These are phyloP conservation scores for Idris sp. DNA, from an alignment of 1,140 invertebrate species.

Conservation along the genomic window DNA sequence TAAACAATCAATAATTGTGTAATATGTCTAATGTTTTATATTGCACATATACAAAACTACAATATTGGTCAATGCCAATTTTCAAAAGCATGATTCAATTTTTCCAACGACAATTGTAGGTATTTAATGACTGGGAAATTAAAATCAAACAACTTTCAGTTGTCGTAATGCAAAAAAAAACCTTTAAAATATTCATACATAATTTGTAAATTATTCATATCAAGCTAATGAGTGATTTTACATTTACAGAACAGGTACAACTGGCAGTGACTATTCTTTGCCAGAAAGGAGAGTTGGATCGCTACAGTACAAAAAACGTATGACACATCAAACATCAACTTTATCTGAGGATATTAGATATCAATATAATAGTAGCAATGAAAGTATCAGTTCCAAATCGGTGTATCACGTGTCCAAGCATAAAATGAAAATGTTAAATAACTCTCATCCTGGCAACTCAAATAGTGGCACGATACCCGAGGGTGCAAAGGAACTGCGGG, in stretches of 20 bases:
- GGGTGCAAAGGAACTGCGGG: constrained; percentile 73
- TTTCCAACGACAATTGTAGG: too few species aligned
- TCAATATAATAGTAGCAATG: constrained; percentile 85
- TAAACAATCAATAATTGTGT: too few species aligned
- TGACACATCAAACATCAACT: constrained; percentile 79
- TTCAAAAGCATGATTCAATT: too few species aligned
- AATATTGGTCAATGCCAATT: too few species aligned
- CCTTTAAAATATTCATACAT: too few species aligned
- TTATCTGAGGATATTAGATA: constrained; percentile 79
- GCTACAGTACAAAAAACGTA: constrained; percentile 78
- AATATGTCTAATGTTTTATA: too few species aligned
- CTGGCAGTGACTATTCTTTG: constrained; percentile 80
- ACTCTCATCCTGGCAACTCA: constrained; percentile 64
- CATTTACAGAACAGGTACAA: constrained; percentile 80
- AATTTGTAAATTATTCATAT: constrained; percentile 2
- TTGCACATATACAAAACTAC: too few species aligned
- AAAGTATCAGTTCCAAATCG: constrained; percentile 82
- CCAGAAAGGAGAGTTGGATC: constrained; percentile 79
- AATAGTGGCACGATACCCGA: constrained; percentile 75
- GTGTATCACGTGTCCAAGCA: constrained; percentile 68
- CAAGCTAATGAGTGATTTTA: neutral
- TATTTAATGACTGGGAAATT: too few species aligned
- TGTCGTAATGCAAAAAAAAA: too few species aligned
- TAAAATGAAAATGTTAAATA: constrained; percentile 71
- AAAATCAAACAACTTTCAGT: too few species aligned